phyloP scores from a whole-genome alignment of 2,113 vertebrate species.

The Triplophysa siluroides region DNA sequence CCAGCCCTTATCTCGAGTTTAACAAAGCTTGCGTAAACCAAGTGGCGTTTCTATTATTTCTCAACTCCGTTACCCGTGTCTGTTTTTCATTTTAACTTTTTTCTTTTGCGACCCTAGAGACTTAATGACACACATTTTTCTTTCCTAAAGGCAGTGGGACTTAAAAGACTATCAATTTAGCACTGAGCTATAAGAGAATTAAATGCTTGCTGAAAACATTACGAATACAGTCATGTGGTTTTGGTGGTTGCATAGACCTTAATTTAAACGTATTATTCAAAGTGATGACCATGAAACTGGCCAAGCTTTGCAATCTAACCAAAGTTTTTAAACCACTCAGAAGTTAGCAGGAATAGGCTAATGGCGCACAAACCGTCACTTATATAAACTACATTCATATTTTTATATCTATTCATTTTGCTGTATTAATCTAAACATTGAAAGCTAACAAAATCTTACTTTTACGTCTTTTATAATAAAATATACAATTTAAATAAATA shows the following conservation, averaged over 20 bases:
- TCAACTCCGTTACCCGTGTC: slow-evolving; percentile 34
- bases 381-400: too few relatives aligned
- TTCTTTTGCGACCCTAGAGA: slow-evolving; percentile 53
- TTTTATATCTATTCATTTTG: too few relatives aligned
- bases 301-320: too few relatives aligned
- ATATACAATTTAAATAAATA: too few relatives aligned
- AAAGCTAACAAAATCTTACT: too few relatives aligned
- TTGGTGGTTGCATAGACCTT: neutral
- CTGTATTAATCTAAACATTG: too few relatives aligned
- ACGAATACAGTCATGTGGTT: slow-evolving; percentile 6
- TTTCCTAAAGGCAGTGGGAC: slow-evolving; percentile 48
- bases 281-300: too few relatives aligned
- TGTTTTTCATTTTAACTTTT: slow-evolving; percentile 59
- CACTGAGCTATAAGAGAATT: slow-evolving; percentile 1
- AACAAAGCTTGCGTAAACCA: slow-evolving; percentile 24
- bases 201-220: slow-evolving; percentile 41
- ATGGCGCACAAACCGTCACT: too few relatives aligned
- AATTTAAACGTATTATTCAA: too few relatives aligned
- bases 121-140: slow-evolving; percentile 61
- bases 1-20: slow-evolving; percentile 39
- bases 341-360: too few relatives aligned
- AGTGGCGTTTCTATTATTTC: slow-evolving; percentile 42
- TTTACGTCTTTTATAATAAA: too few relatives aligned
- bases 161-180: slow-evolving; percentile 47
- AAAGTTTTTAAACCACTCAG: too few relatives aligned